phyloP scores from a whole-genome alignment of 2,797 vertebrate species.

The Gallinago nigripennis region DNA sequence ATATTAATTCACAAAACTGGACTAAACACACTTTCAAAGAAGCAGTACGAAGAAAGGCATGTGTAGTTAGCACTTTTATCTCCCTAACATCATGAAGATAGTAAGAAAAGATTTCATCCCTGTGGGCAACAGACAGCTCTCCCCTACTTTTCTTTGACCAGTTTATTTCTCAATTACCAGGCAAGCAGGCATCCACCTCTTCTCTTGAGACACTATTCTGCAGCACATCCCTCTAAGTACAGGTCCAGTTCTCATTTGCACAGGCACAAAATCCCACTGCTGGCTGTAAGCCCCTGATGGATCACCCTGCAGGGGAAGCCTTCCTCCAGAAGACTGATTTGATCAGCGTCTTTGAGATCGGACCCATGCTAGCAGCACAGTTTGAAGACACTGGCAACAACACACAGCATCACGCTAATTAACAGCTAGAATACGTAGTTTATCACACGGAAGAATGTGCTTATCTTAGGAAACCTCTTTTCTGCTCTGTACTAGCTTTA shows the following conservation, averaged over 20 bases:
- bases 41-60: not conserved
- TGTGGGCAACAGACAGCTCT: not conserved
- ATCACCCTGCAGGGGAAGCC: not conserved
- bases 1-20: not conserved
- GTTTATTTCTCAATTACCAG: not conserved
- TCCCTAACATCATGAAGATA: not conserved
- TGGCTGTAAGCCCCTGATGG: not conserved
- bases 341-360: rapidly evolving
- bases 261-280: not conserved
- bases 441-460: not conserved
- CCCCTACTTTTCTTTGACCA: not conserved
- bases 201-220: not conserved
- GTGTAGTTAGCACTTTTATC: not conserved
- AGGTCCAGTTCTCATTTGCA: not conserved
- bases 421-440: not conserved
- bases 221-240: not conserved
- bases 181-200: not conserved
- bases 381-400: not conserved
- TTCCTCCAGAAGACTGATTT: not conserved
- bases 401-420: not conserved
- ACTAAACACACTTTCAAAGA: not conserved
- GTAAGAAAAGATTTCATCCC: not conserved
- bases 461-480: not conserved
- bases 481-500: not conserved
- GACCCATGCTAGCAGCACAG: not conserved